These are phyloP conservation scores for Chelonoidis abingdonii DNA, from an alignment of 2,113 vertebrate species.

Conservation along the genomic window DNA sequence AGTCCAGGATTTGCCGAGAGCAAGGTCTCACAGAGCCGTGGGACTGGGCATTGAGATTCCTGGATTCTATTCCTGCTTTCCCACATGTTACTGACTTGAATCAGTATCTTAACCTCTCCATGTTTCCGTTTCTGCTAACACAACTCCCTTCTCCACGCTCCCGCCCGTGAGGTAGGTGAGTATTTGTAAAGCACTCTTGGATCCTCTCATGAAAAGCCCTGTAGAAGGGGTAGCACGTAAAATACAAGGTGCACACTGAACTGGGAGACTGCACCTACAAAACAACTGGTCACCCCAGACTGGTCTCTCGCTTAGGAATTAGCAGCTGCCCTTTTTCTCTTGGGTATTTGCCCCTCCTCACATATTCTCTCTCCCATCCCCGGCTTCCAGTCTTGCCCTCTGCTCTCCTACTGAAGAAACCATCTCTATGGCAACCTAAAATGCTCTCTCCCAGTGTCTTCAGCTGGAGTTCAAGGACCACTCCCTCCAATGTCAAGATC, in stretches of 20 bases:
- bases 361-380: background rate
- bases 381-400: background rate
- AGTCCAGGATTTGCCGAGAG: background rate
- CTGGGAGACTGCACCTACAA: background rate
- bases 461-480: background rate
- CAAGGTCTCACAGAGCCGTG: background rate
- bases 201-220: background rate
- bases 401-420: background rate
- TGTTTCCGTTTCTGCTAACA: background rate
- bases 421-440: slow-evolving; percentile 52
- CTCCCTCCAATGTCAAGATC: background rate
- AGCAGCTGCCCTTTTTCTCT: background rate
- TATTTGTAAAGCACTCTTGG: background rate
- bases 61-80: background rate
- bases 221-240: background rate
- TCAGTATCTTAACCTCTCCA: background rate
- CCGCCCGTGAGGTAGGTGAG: background rate
- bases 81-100: background rate
- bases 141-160: background rate
- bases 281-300: background rate
- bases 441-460: background rate
- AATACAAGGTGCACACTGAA: background rate
- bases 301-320: background rate
- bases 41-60: background rate
- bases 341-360: background rate